phyloP scores from a whole-genome alignment of 2,797 vertebrate species.

The Dallia pectoralis region DNA sequence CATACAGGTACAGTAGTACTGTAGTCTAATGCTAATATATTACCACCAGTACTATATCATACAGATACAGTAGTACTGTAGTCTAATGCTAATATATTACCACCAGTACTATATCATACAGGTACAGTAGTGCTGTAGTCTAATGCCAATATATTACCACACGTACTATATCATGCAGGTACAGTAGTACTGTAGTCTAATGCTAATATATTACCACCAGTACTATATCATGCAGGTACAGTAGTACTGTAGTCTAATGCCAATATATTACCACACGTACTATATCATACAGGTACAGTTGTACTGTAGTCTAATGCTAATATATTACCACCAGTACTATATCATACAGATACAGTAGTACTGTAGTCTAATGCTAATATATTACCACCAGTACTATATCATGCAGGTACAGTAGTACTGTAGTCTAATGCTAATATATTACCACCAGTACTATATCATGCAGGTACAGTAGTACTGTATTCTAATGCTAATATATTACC shows the following conservation, averaged over 20 bases:
- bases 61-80: no score
- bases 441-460: background rate
- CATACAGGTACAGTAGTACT: background rate
- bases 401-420: no score
- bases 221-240: background rate
- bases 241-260: background rate
- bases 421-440: background rate
- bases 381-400: no score
- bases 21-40: background rate
- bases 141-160: background rate
- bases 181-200: no score
- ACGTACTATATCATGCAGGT: no score
- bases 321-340: background rate
- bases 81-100: no score
- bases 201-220: no score
- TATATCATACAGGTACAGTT: no score
- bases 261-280: no score
- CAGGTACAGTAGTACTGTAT: background rate
- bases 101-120: background rate
- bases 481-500: background rate
- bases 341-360: background rate
- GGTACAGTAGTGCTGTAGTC: background rate
- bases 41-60: no score
- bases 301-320: no score
- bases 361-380: background rate